These are phyloP conservation scores for Microctonus brassicae DNA, from an alignment of 2,888 invertebrate genomes.

Conservation along the genomic window DNA sequence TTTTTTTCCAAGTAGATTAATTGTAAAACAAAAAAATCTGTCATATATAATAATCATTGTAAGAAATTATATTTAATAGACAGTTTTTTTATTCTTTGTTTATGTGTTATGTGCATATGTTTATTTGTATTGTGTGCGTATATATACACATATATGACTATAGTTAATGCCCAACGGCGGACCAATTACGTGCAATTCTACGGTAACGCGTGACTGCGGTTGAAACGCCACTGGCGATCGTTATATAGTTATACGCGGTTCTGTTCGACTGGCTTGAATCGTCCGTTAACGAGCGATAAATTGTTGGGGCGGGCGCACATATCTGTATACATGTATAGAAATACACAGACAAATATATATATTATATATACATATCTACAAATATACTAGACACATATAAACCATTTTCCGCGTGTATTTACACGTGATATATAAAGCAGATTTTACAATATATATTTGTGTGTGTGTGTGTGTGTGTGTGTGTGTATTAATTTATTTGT, in stretches of 20 bases:
- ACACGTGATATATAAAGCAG: neutral
- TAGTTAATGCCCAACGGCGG: conserved; percentile 47
- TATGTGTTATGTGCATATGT: neutral
- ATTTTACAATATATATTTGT: neutral
- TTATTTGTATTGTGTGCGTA: conserved; percentile 8
- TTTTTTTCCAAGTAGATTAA: too few relatives aligned
- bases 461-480: neutral
- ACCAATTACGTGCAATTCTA: conserved; percentile 52
- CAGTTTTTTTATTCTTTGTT: conserved; percentile 27
- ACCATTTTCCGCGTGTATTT: conserved; percentile 24
- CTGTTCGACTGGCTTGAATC: conserved; percentile 38
- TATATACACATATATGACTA: conserved; percentile 1
- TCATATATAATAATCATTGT: too few relatives aligned
- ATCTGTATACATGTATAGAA: neutral
- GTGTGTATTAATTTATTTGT: neutral
- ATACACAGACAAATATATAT: neutral
- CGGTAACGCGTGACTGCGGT: conserved; percentile 49
- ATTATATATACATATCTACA: neutral
- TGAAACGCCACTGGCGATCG: conserved; percentile 40
- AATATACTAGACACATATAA: too few relatives aligned
- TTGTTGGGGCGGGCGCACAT: conserved; percentile 36
- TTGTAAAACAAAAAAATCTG: too few relatives aligned
- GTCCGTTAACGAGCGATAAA: conserved; percentile 56
- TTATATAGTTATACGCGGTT: conserved; percentile 45
- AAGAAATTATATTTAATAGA: too few relatives aligned